phyloP scores from a whole-genome alignment of 2,113 vertebrate genomes.

The Varanus salvator region DNA sequence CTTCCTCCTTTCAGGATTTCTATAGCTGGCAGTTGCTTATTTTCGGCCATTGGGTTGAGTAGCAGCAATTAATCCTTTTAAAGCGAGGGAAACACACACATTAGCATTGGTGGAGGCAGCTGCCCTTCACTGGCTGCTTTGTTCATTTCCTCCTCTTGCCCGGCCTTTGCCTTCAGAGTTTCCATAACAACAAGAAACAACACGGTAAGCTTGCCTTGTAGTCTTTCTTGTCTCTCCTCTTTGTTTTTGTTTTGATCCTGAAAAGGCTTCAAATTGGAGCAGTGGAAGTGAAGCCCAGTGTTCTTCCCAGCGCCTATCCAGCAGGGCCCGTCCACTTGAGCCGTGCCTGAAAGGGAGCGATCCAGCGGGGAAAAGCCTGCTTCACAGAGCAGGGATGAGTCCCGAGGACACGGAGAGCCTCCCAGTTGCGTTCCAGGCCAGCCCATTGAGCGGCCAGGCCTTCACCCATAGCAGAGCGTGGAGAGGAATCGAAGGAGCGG shows the following conservation, averaged over 20 bases:
- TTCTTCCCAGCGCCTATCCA: conserved; percentile 11
- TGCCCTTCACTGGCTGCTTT: conserved; percentile 55
- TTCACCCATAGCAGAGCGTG: no score
- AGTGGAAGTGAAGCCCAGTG: conserved; percentile 15
- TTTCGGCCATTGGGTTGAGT: conserved; percentile 25
- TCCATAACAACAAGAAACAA: conserved; percentile 71
- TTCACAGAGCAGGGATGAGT: background rate
- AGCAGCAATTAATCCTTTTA: conserved; percentile 55
- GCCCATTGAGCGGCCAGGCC: background rate
- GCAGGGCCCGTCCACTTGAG: background rate
- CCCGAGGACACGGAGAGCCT: no score
- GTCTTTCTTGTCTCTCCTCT: conserved; percentile 28
- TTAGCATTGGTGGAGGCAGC: conserved; percentile 41
- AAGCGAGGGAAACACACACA: conserved; percentile 30
- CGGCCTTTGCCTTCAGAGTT: conserved; percentile 60
- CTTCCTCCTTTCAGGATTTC: conserved; percentile 47
- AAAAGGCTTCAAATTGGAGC: conserved; percentile 43
- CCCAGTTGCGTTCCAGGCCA: background rate
- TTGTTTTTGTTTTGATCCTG: background rate
- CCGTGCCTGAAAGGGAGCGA: background rate
- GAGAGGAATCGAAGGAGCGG: background rate
- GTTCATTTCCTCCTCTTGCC: conserved; percentile 45
- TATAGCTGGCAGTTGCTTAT: conserved; percentile 49
- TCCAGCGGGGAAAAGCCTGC: background rate
- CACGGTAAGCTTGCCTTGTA: conserved; percentile 44